phyloP scores from a whole-genome alignment of 2,888 invertebrate genomes.

The Sarcophaga variegata region DNA sequence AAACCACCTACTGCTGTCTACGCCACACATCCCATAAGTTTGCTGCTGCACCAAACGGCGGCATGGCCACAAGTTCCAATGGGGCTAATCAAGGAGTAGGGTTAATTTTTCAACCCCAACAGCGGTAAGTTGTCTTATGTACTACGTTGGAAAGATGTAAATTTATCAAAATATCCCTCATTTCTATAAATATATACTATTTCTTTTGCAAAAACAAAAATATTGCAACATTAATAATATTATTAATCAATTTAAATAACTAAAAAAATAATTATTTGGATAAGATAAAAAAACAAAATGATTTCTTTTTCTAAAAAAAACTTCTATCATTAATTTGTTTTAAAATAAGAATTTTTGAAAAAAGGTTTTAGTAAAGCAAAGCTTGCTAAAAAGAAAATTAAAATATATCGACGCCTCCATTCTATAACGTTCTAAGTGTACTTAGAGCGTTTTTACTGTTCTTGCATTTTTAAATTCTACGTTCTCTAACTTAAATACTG shows the following conservation, averaged over 20 bases:
- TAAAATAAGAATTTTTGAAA: slow-evolving; percentile 38
- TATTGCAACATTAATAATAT: slow-evolving; percentile 15
- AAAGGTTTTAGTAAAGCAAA: slow-evolving; percentile 35
- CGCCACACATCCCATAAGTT: slow-evolving; percentile 76
- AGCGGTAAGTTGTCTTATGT: slow-evolving; percentile 58
- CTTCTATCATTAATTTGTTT: slow-evolving; percentile 33
- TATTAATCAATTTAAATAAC: not conserved
- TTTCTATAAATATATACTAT: slow-evolving; percentile 32
- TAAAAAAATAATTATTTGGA: slow-evolving; percentile 55
- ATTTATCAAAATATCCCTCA: slow-evolving; percentile 47
- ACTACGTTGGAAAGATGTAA: slow-evolving; percentile 30
- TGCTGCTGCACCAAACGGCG: slow-evolving; percentile 72
- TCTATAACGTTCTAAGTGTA: too few relatives aligned
- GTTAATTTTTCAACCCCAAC: slow-evolving; percentile 62
- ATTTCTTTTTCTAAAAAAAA: slow-evolving; percentile 68
- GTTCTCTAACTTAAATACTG: too few relatives aligned
- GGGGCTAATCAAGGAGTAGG: slow-evolving; percentile 63
- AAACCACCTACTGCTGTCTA: slow-evolving; percentile 77
- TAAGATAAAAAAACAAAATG: slow-evolving; percentile 52
- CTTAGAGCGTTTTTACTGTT: too few relatives aligned
- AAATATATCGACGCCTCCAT: too few relatives aligned
- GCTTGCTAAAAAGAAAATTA: slow-evolving; percentile 42
- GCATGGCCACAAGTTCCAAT: slow-evolving; percentile 68
- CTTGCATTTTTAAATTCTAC: too few relatives aligned
- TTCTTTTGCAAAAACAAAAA: too few relatives aligned